Conservation (phyloP, 2,113 vertebrate species). For the Cyanocitta stelleri region DNA sequence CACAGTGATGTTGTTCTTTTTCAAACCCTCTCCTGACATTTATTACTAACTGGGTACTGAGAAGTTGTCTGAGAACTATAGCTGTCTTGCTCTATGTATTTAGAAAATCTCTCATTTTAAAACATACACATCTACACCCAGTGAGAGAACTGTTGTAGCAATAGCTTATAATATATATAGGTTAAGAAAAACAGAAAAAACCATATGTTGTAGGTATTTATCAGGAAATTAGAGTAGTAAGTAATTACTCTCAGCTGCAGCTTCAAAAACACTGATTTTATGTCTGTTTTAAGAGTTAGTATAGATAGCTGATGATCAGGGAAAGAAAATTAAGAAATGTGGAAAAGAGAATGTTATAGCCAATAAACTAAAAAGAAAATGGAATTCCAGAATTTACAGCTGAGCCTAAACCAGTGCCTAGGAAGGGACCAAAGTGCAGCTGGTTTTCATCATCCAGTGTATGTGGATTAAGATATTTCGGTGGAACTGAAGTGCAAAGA, state of each 20-base stretch:
- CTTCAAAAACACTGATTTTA: background rate
- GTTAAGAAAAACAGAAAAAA: background rate
- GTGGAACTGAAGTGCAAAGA: background rate
- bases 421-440: background rate
- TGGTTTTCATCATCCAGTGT: background rate
- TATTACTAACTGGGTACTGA: background rate
- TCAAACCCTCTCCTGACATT: background rate
- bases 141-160: background rate
- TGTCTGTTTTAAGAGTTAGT: background rate
- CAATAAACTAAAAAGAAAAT: background rate
- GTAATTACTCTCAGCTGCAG: background rate
- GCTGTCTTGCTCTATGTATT: background rate
- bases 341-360: background rate
- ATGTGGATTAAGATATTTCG: background rate
- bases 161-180: background rate
- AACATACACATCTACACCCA: background rate
- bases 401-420: background rate
- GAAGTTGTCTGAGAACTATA: background rate
- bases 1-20: background rate
- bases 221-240: background rate
- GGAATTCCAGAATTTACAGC: background rate
- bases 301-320: background rate
- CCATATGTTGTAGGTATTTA: rapidly evolving
- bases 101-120: background rate
- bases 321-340: background rate